These are phyloP conservation scores for Epinotia brunnichana DNA, from an alignment of 2,888 invertebrate species.

Conservation along the genomic window DNA sequence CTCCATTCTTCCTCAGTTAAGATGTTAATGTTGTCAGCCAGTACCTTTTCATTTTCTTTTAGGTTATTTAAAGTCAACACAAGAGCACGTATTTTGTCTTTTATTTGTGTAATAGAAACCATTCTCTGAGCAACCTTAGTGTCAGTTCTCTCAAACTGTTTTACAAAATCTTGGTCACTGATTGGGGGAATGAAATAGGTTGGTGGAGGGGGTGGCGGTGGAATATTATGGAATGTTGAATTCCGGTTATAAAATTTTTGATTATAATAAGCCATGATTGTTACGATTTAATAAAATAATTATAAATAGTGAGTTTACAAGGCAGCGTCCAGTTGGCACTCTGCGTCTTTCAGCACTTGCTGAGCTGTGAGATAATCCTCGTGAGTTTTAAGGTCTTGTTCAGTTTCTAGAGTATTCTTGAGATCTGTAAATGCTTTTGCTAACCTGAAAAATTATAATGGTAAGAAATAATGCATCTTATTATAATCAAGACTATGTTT, in stretches of 20 bases:
- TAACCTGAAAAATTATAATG: constrained; percentile 73
- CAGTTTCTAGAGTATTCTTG: constrained; percentile 87
- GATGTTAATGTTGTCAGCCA: constrained; percentile 72
- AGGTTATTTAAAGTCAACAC: constrained; percentile 56
- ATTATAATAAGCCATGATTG: constrained; percentile 75
- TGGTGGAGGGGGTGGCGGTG: constrained; percentile 60
- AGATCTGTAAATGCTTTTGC: constrained; percentile 90
- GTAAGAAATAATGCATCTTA: not conserved
- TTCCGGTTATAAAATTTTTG: constrained; percentile 67
- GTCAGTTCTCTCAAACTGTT: constrained; percentile 54
- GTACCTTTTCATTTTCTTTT: constrained; percentile 63
- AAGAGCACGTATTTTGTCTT: constrained; percentile 56
- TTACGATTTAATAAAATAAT: constrained; percentile 57
- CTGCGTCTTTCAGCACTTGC: constrained; percentile 87
- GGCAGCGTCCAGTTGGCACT: constrained; percentile 77
- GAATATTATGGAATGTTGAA: constrained; percentile 73
- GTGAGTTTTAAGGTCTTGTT: constrained; percentile 89
- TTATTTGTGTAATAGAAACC: constrained; percentile 58
- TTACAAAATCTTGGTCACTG: constrained; percentile 63
- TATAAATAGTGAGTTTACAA: constrained; percentile 54
- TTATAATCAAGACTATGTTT: not conserved
- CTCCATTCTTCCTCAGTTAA: constrained; percentile 84
- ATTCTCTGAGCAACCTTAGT: constrained; percentile 42
- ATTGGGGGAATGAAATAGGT: constrained; percentile 53
- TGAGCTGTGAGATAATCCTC: constrained; percentile 88